Base-by-base conservation (phyloP, 2,797 vertebrate genomes). In the Pipistrellus nathusii region DNA sequence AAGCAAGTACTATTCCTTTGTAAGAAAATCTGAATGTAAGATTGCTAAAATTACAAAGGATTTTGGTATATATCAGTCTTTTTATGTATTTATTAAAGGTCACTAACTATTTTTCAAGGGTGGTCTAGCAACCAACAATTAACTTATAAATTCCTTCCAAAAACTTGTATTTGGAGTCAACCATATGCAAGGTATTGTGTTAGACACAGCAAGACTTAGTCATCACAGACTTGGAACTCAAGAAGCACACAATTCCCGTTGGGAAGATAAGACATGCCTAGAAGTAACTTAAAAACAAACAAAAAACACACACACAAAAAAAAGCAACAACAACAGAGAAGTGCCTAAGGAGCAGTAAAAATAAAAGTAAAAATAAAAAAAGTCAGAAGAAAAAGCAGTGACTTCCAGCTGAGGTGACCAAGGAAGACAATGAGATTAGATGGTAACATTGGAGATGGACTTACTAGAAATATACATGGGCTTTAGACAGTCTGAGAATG, bases 11-110 rank as follows among this genome's bases (percentile, higher is more conserved):
- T 14, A 73, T 27, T 21, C 18, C 72, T 88, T 87, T 80, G 17
- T 87, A 72, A 88, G 82, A 96, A 94, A 91, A 93, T 62, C 75
- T 66, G 46, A 91, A 93, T 89, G 93, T 84, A 48, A 41, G 41
- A 80, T 44, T 62, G 92, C 46, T 94, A 82, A 80, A 25, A 64
- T 83, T 88, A 85, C 57, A 90, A 92, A 91, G 46, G 17, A 66
- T 71, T 73, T 73, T 64, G 75, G 5, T 76, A 59, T 48, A 64
- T 83, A 53, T 68, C 80, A 93, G 64, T 41, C 66, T 69, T 48
- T 15, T 41, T 46, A 77, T 82, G 32, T 48, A 78, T 90, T 71
- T 92, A 12, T 59, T 90, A 93, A 57, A 94, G 9, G 76, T 84
- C 80, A 71, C 44, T 82, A 71, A 51, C 18, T 89, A 76, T 25